A percentile compares a stretch with the other conserved stretches of the same genome.
These are phyloP conservation scores for Stenodera caucasica DNA, from an alignment of 2,888 invertebrate species.

Conservation along the genomic window DNA sequence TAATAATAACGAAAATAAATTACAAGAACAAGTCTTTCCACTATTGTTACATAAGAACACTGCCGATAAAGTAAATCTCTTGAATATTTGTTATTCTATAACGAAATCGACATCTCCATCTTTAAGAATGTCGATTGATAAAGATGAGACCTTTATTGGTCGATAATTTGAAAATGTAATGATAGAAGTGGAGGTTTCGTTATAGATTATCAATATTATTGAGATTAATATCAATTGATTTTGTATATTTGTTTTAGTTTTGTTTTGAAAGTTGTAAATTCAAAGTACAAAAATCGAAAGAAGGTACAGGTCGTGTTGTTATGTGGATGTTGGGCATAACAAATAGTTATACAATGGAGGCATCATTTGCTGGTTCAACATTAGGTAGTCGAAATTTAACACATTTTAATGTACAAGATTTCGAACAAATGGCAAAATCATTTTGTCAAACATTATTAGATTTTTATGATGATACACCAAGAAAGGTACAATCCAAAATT, in stretches of 20 bases:
- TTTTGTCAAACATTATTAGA: slow-evolving; percentile 93
- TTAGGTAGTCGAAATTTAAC: slow-evolving; percentile 79
- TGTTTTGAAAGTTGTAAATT: slow-evolving; percentile 94
- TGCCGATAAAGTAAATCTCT: slow-evolving; percentile 75
- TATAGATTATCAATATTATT: too few species aligned
- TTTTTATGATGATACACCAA: slow-evolving; percentile 84
- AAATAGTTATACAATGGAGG: slow-evolving; percentile 95
- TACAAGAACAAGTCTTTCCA: slow-evolving; percentile 92
- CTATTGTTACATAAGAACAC: slow-evolving; percentile 91
- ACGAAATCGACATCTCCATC: neutral
- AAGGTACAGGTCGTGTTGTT: slow-evolving; percentile 92
- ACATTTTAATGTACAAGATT: slow-evolving; percentile 80
- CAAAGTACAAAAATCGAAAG: slow-evolving; percentile 89
- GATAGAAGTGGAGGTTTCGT: neutral
- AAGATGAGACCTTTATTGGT: too few species aligned
- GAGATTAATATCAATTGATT: neutral
- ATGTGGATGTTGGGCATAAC: slow-evolving; percentile 95
- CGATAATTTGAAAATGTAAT: too few species aligned
- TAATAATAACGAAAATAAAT: slow-evolving; percentile 65
- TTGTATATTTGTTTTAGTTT: slow-evolving; percentile 64
- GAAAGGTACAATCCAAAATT: slow-evolving; percentile 62
- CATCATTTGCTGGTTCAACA: slow-evolving; percentile 89
- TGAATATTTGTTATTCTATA: neutral
- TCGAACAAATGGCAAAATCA: slow-evolving; percentile 80
- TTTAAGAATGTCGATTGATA: too few species aligned